Percentiles rank a stretch among this genome's conserved stretches.
Conservation (phyloP, 2,113 vertebrate genomes). For the Anolis sagrei region DNA sequence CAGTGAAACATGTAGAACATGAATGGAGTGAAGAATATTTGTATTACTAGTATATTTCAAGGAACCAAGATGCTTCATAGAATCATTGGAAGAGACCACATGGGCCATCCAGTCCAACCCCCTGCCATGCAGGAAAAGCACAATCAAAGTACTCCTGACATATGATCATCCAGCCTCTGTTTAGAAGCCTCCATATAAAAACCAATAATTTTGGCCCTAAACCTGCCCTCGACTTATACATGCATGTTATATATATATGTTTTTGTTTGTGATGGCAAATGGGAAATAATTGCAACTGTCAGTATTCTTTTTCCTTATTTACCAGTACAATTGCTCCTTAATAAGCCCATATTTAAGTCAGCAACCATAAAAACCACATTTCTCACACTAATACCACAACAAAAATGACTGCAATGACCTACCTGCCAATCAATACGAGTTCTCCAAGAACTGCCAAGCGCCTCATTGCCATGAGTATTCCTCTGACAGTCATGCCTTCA, state of each 20-base stretch:
- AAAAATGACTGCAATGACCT: conserved; percentile 33
- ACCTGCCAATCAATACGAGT: conserved; percentile 97
- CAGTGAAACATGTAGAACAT: neutral
- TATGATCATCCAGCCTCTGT: too few species aligned
- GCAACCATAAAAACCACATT: neutral
- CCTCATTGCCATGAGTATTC: conserved; percentile 94
- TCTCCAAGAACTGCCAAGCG: conserved; percentile 91
- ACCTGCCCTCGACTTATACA: too few species aligned
- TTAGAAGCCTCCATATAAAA: too few species aligned
- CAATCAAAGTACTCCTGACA: too few species aligned
- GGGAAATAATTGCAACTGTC: neutral
- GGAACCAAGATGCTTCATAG: neutral
- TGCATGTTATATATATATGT: too few species aligned
- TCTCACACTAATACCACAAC: neutral
- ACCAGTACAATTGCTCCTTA: neutral
- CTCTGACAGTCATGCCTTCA: conserved; percentile 96
- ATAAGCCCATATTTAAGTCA: neutral
- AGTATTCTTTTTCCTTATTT: neutral
- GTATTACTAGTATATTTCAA: neutral
- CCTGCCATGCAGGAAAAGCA: too few species aligned
- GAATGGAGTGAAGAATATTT: neutral
- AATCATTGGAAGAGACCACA: too few species aligned
- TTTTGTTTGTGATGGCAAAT: neutral
- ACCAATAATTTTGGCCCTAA: too few species aligned
- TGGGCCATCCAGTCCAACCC: too few species aligned